Evolutionary conservation across 2,797 vertebrate genomes (phyloP), one percentile per base, ranked within the genome.

Genomic region (Sarcoramphus papa): DNA sequence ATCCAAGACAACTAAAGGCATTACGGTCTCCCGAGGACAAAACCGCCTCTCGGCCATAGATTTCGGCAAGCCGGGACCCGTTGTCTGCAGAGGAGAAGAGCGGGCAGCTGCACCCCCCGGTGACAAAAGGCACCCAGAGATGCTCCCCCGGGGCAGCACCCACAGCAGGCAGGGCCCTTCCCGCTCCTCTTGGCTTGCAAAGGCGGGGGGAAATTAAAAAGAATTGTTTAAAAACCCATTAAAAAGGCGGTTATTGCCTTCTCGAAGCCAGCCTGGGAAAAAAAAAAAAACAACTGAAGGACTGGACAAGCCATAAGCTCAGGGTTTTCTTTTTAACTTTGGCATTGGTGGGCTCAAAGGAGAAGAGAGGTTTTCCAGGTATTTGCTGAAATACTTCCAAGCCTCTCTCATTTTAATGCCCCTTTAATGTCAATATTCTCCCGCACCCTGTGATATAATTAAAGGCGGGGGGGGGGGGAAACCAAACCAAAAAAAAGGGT

Each of bases 1-100:
- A 98, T 98, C 98, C 98, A 98, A 98, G 98, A 98, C 98, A 98
- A 98, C 98, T 97, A 96, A 96, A 97, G 97, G 98, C 97, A 97
- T 98, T 98, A 97, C 69, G 93, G 97, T 97, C 98, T 98, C 97
- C 96, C 50, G 94, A 97, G 98, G 98, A 98, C 91, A 97, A 97
- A 98, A 98, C 97, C 95, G 95, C 95, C 97, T 97, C 97, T 95
- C 76, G 73, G 96, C 97, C 95, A 97, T 21, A 97, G 92, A 97
- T 97, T 98, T 97, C 92, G 93, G 97, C 80, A 88, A 97, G 80
- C 94, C n/a, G 62, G 92, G n/a, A 97, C 85, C 95, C 64, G 77
- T 73, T 96, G 96, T 92, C 67, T 95, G 67, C 56, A 85, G 85
- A 95, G 89, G 80, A 97, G 90, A 96, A 93, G 94, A 97, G 88